Percentiles rank a stretch among this genome's conserved stretches.
Conservation (phyloP, 2,113 vertebrate species). For the Leucosticte australis region DNA sequence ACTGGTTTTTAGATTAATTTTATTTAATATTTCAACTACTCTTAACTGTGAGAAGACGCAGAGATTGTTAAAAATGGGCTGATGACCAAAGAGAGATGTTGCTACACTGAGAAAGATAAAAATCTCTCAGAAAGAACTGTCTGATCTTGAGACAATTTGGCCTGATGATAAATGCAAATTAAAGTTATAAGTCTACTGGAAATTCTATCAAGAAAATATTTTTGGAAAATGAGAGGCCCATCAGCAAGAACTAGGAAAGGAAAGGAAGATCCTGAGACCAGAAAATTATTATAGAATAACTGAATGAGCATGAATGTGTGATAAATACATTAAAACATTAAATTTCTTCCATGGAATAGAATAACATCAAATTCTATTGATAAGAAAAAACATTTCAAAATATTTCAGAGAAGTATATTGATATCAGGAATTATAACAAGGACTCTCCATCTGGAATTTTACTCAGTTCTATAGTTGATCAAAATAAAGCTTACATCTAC, state of each 20-base stretch:
- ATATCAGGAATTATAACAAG: neutral
- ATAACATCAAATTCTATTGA: neutral
- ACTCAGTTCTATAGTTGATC: neutral
- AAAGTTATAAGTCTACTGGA: neutral
- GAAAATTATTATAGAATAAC: neutral
- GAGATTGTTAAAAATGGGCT: neutral
- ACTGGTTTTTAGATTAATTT: neutral
- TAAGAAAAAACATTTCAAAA: neutral
- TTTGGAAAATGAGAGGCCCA: neutral
- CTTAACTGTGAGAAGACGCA: neutral
- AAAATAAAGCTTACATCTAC: neutral
- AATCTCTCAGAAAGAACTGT: neutral
- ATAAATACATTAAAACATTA: neutral
- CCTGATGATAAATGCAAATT: neutral
- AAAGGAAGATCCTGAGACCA: neutral
- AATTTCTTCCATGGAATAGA: neutral
- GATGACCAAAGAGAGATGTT: neutral
- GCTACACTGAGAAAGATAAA: neutral
- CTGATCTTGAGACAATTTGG: neutral
- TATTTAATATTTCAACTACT: neutral
- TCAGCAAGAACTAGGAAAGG: neutral
- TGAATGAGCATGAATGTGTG: neutral
- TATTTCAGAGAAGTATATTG: neutral
- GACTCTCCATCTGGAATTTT: neutral
- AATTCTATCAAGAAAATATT: neutral